Base-by-base conservation (phyloP, 2,797 vertebrate genomes). In the Syngnathus rostellatus region DNA sequence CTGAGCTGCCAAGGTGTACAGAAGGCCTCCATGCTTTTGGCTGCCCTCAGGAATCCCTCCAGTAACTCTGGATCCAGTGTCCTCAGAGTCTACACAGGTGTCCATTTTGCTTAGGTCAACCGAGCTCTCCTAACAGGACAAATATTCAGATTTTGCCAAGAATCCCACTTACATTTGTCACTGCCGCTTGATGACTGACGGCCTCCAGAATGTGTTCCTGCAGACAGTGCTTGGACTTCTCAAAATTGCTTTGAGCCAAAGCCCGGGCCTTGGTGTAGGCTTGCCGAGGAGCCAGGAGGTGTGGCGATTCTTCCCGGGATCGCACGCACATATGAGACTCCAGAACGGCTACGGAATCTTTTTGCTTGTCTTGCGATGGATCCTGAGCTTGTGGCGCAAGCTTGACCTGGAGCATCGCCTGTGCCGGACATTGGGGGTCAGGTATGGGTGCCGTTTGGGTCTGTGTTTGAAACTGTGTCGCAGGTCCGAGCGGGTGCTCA, bases 1-100 rank as follows among this genome's bases (percentile, higher is more conserved):
- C 80, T 72, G 67, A 91, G 92, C 75, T 91, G 89, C 0, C 78
- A 76, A 1, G 89, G 82, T 0, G 90, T 85, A n/a, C 91, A 94
- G 73, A 90, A 87, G 10, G 77, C 88, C 86, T 94, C 94, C 90
- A 97, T 90, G 67, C 92, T 87, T 72, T 95, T 91, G 1, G 94
- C 86, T 43, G 93, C 92, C 86, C 92, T 91, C 76, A 99, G 78
- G 82, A 97, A 99, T 72, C 89, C 92, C 58, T 92, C 88, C 72
- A 97, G 87, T 72, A 93, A 76, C 72, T 92, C 89, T 25, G 86
- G 83, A 73, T 94, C 92, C 69, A 93, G 83, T 45, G 86, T 86
- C 70, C 83, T 87, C 68, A 94, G 84, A 43, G 90, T 90, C 80
- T 95, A 90, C 94, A 95, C 71, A 68, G 2, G 63, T 76, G 14